Evolutionary conservation across 2,888 invertebrate species (phyloP), one percentile per base, ranked within the genome.

Genomic region (Eristalis pertinax): DNA sequence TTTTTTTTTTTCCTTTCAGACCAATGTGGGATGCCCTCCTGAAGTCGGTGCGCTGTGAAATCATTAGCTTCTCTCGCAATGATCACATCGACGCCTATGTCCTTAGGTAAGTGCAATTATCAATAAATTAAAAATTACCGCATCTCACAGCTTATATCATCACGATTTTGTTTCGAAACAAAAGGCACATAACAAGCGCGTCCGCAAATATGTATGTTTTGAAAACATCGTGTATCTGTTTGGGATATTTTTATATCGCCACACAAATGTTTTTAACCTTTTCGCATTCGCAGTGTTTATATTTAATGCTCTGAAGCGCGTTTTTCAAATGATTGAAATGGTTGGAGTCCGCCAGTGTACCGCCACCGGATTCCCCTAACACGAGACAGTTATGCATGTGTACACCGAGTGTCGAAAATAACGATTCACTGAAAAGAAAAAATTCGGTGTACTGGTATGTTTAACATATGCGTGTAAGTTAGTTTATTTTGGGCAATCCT

Each of bases 81-180:
- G 97, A 97, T 90, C 95, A 96, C 93, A 96, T 99, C 91, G 98
- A 98, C 93, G 97, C 99, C 56, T 99, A 98, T 93, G 98, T 99
- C 50, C 95, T 99, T 84, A 98, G 98, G 99, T 98, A 94, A 95
- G 95, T 93, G 63, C 70, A 19, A 38, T 38, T 3, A 13, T n/a
- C 24, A 60, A 50, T 50, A 8, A 19, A 50, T 50, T n/a, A 50
- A 50, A 19, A 60, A 60, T 26, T 24, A 60, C 26, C 15, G 5
- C 24, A 60, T 24, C 3, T 26, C 15, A 26, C 24, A 60, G 13
- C 60, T 60, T 60, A 60, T 19, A 50, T 50, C 50, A 50, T 50
- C 50, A 19, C n/a, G 26, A 26, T 24, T 26, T 13, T 1, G 15
- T 60, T 60, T 24, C 26, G 4, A 26, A 35, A 65, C 22, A 35